Evolutionary conservation across 2,113 vertebrate genomes (phyloP).

Genomic region (Entomyzon cyanotis): DNA sequence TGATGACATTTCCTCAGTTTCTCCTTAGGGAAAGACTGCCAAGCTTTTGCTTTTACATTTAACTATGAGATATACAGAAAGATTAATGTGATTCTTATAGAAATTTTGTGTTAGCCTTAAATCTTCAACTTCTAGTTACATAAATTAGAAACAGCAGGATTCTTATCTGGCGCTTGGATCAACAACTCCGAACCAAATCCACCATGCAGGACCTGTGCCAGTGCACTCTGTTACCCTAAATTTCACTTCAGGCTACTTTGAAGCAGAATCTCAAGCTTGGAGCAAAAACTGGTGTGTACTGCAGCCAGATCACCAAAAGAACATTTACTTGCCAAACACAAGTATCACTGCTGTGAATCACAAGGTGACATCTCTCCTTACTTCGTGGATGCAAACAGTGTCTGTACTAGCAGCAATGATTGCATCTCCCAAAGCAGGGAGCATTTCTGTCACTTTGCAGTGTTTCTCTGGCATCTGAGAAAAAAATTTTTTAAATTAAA

Average conservation of each 20-base stretch:
- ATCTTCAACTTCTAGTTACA: neutral
- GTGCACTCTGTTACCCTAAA: neutral
- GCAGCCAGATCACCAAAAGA: neutral
- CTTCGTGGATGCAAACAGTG: accelerated
- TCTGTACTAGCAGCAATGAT: neutral
- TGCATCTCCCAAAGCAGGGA: neutral
- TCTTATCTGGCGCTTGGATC: neutral
- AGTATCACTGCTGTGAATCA: neutral
- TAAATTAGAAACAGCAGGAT: neutral
- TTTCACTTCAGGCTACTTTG: neutral
- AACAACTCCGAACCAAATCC: neutral
- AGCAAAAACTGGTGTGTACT: neutral
- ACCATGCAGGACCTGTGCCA: neutral
- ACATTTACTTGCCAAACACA: neutral
- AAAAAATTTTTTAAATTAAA: neutral
- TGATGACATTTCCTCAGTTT: neutral
- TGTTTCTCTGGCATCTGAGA: neutral
- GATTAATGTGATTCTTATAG: neutral
- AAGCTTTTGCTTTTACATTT: neutral
- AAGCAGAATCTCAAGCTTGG: neutral
- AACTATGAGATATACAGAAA: neutral
- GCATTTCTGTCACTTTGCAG: neutral
- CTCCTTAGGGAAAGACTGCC: neutral
- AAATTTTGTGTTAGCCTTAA: neutral
- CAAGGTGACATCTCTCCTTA: neutral